These are phyloP conservation scores for Rhinichthys osculus DNA, from an alignment of 2,797 vertebrate species.

Conservation along the genomic window DNA sequence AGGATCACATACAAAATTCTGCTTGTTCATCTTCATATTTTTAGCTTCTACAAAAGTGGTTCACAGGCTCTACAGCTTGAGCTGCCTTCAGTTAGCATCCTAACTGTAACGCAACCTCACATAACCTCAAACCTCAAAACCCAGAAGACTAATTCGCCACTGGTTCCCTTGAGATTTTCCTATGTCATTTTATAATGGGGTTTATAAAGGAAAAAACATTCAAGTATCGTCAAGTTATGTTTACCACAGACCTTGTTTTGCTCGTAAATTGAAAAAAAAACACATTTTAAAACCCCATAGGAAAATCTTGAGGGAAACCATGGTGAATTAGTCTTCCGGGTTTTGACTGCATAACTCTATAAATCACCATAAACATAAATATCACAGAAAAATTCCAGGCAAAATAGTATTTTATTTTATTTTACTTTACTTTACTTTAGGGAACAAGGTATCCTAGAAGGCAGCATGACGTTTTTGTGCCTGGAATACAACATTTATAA, in stretches of 20 bases:
- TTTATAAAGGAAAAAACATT: not conserved
- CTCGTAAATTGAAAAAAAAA: too few species aligned
- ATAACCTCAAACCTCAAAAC: not conserved
- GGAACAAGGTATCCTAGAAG: not conserved
- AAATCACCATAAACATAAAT: not conserved
- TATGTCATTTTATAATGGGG: too few species aligned
- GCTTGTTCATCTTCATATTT: conserved; percentile 3
- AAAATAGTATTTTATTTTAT: not conserved
- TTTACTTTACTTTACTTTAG: too few species aligned
- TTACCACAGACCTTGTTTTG: not conserved
- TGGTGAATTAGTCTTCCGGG: not conserved
- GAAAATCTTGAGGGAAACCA: not conserved
- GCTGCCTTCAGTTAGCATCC: not conserved
- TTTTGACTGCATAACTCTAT: not conserved
- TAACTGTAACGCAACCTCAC: not conserved
- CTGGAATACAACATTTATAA: not conserved
- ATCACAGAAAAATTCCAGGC: not conserved
- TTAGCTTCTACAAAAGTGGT: not conserved
- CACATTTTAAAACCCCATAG: too few species aligned
- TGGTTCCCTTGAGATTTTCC: too few species aligned
- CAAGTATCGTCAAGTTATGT: not conserved
- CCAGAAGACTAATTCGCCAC: not conserved
- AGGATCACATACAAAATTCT: not conserved
- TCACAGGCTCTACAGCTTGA: not conserved
- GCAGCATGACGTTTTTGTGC: not conserved